phyloP scores from a whole-genome alignment of 2,797 vertebrate genomes.

The Rhabdophis nuchalis region DNA sequence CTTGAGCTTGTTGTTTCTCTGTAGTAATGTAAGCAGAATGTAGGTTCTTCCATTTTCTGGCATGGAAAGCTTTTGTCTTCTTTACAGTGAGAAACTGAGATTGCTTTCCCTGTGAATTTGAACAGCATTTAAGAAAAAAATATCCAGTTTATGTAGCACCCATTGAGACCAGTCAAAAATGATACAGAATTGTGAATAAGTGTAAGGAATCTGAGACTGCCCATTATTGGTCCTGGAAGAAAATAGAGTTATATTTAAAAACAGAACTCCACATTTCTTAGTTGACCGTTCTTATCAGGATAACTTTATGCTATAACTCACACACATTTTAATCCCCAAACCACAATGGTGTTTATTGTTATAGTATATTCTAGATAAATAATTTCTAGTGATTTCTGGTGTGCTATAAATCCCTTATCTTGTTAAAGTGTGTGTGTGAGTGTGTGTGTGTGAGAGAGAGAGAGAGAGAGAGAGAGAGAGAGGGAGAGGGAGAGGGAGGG shows the following conservation, averaged over 20 bases:
- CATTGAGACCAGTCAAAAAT: neutral
- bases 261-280: neutral
- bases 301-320: neutral
- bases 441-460: neutral
- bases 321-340: neutral
- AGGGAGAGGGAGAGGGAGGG: too few species aligned
- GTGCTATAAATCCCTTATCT: neutral
- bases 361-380: neutral
- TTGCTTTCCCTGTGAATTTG: neutral
- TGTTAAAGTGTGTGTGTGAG: neutral
- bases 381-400: neutral
- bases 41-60: neutral
- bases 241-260: neutral
- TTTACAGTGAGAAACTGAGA: neutral
- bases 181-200: neutral
- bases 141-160: neutral
- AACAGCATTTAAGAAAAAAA: neutral
- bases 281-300: neutral
- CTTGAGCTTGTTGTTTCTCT: neutral
- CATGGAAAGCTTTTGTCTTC: neutral
- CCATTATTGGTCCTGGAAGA: neutral
- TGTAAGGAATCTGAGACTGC: neutral
- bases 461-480: too few species aligned
- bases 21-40: neutral
- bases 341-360: neutral